These are phyloP conservation scores for Drosophila paranaensis DNA, from an alignment of 2,888 invertebrate genomes.

Conservation along the genomic window DNA sequence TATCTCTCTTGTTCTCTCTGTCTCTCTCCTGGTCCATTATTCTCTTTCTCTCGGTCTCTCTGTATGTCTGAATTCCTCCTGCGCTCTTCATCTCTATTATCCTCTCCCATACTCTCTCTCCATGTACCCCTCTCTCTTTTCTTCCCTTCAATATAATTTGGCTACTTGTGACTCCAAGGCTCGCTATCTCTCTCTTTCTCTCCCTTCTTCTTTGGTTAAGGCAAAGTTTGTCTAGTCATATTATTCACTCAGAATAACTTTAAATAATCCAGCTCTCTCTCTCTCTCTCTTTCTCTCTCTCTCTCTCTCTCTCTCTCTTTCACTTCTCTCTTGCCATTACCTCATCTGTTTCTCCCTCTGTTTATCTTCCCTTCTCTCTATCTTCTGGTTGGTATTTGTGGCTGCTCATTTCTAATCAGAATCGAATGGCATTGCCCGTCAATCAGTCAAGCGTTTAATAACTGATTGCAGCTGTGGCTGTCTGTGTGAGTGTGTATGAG, in stretches of 20 bases:
- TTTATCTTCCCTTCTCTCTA: not conserved
- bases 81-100: not conserved
- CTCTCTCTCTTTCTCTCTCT: not conserved
- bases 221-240: not conserved
- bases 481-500: not conserved
- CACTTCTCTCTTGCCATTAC: not conserved
- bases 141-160: not conserved
- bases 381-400: conserved; percentile 10
- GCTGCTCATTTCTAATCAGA: conserved; percentile 35
- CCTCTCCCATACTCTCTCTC: not conserved
- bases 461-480: conserved; percentile 54
- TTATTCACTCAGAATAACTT: not conserved
- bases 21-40: too few relatives aligned
- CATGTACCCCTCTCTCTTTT: not conserved
- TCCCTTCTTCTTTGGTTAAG: not conserved
- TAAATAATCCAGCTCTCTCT: not conserved
- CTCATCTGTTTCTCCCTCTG: not conserved
- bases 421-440: conserved; percentile 33
- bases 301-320: not conserved
- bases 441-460: conserved; percentile 66
- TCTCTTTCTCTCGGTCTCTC: too few relatives aligned
- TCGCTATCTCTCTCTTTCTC: not conserved
- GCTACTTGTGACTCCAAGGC: not conserved
- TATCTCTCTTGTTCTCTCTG: not conserved
- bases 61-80: too few relatives aligned